phyloP scores from a whole-genome alignment of 2,888 invertebrate genomes.

The Pristionchus fissidentatus region DNA sequence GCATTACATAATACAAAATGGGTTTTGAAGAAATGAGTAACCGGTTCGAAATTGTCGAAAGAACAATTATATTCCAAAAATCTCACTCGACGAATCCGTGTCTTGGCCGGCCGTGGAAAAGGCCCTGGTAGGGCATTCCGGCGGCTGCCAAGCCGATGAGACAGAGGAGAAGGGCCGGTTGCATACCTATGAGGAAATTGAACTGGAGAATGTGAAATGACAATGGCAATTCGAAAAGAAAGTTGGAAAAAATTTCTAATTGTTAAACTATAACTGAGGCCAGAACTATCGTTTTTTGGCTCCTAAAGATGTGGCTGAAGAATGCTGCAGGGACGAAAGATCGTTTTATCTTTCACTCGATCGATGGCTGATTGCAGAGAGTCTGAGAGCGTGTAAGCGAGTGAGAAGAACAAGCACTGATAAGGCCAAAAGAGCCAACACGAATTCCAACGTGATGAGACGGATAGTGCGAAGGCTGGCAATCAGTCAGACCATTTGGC shows the following conservation, averaged over 20 bases:
- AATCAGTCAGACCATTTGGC: too few species aligned
- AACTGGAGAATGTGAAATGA: background rate
- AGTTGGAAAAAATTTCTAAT: background rate
- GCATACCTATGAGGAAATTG: constrained; percentile 6
- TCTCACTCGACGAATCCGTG: constrained; percentile 38
- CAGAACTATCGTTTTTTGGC: too few species aligned
- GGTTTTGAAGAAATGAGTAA: background rate
- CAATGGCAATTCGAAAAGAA: background rate
- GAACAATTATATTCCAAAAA: background rate
- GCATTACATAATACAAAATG: too few species aligned
- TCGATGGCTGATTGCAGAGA: background rate
- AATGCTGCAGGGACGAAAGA: background rate
- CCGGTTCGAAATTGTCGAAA: background rate
- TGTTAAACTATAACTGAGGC: background rate
- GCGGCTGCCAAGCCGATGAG: background rate
- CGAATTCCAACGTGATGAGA: constrained; percentile 9
- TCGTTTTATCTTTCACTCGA: background rate
- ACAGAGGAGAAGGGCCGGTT: background rate
- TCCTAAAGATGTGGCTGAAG: background rate
- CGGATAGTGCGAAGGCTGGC: too few species aligned
- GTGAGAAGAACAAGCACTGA: constrained; percentile 10
- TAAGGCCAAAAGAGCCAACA: background rate
- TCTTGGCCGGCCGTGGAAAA: constrained; percentile 22
- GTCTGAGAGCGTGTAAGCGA: background rate
- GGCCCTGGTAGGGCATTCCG: background rate